Evolutionary conservation across 1,140 invertebrate genomes (phyloP), one percentile per base, ranked within the genome.

Genomic region (Leptinotarsa undecemlineata): DNA sequence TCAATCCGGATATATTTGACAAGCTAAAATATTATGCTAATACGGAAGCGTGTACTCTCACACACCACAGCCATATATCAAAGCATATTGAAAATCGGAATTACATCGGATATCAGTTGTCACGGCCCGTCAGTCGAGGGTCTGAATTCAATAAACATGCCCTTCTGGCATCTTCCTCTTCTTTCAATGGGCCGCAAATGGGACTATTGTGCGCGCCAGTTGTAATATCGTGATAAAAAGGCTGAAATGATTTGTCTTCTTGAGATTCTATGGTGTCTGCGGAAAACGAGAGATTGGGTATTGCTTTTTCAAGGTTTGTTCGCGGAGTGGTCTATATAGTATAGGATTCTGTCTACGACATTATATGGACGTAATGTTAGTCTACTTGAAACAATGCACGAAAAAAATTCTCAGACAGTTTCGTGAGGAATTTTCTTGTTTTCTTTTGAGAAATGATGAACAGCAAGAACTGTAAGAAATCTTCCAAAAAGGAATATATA

Each of bases 41-140:
- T 23, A 72, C 57, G 5, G 33, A 51, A 19, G 47, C 20, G 51
- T 19, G 17, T 61, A 26, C 51, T 14, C 57, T 57, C 57, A 15
- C n/a, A 71, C 20, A 71, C 48, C 71, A 48, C 60, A 48, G 15
- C 62, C 71, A 48, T 72, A 64, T 72, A 72, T 72, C 61, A 72
- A 64, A 64, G 23, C 71, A 72, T 72, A 72, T 72, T 64, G 60
- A 47, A 64, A 51, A 21, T 60, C 20, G 19, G 21, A 72, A 72
- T 72, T 48, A 72, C 62, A 72, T 64, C 62, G 71, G 47, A 72
- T 71, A 71, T 71, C 60, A 33, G 23, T 64, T 72, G 62, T 72
- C 47, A 57, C 13, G 21, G 48, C 47, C 47, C 33, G 20, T 60
- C 48, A 70, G 13, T 57, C 60, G 71, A 64, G 61, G 57, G 71